These are phyloP conservation scores for Pantherophis alleghaniensis DNA, from an alignment of 2,797 vertebrate genomes.

Conservation along the genomic window DNA sequence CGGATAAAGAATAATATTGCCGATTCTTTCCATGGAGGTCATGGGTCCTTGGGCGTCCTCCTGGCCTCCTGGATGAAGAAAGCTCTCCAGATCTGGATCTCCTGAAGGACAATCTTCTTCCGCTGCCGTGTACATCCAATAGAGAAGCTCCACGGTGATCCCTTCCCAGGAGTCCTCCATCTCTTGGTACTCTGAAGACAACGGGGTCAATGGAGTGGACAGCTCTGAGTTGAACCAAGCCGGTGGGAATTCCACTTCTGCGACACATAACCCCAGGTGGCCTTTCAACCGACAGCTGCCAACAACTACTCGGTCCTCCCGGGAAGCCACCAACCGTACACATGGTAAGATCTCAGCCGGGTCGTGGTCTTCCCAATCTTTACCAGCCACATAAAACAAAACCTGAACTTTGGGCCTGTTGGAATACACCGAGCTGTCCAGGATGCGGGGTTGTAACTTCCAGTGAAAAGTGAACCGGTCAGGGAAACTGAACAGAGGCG, in stretches of 20 bases:
- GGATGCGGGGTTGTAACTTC: slow-evolving; percentile 88
- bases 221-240: slow-evolving; percentile 85
- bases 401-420: slow-evolving; percentile 88
- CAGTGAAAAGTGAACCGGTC: slow-evolving; percentile 84
- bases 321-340: slow-evolving; percentile 81
- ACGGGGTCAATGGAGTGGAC: slow-evolving; percentile 63
- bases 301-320: slow-evolving; percentile 80
- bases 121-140: slow-evolving; percentile 74
- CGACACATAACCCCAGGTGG: slow-evolving; percentile 89
- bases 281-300: slow-evolving; percentile 85
- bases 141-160: slow-evolving; percentile 87
- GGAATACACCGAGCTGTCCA: slow-evolving; percentile 81
- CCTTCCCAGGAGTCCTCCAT: slow-evolving; percentile 70
- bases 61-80: slow-evolving; percentile 67
- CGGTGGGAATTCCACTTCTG: slow-evolving; percentile 84
- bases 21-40: slow-evolving; percentile 82
- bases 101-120: slow-evolving; percentile 83
- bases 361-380: slow-evolving; percentile 82
- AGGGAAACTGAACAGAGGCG: slow-evolving; percentile 71
- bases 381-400: slow-evolving; percentile 87
- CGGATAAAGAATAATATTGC: slow-evolving; percentile 80
- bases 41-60: slow-evolving; percentile 60
- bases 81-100: slow-evolving; percentile 77
- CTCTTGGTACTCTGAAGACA: slow-evolving; percentile 74
- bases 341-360: slow-evolving; percentile 81